phyloP scores from a whole-genome alignment of 2,113 vertebrate genomes.

The Ceyx margarethae region DNA sequence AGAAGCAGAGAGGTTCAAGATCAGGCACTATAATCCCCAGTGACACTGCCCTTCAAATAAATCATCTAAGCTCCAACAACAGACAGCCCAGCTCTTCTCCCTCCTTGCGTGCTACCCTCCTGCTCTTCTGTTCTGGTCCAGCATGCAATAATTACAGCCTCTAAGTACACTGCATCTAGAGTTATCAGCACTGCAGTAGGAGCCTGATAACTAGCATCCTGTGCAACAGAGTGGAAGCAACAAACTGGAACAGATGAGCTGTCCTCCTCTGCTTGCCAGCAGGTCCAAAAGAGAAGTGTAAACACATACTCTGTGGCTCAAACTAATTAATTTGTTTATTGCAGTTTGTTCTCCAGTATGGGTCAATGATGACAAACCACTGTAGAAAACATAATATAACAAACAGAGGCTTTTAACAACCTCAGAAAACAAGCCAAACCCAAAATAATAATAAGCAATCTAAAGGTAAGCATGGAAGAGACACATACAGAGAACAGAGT shows the following conservation, averaged over 20 bases:
- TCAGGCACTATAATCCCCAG: neutral
- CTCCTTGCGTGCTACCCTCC: neutral
- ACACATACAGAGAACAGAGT: neutral
- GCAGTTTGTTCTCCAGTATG: neutral
- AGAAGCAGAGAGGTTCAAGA: neutral
- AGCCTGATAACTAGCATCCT: neutral
- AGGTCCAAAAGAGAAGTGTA: neutral
- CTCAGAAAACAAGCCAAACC: neutral
- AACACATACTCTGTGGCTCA: conserved; percentile 16
- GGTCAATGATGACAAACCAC: conserved; percentile 16
- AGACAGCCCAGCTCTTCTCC: neutral
- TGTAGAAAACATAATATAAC: conserved; percentile 10
- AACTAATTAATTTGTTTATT: conserved; percentile 48
- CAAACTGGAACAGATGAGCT: conserved; percentile 34
- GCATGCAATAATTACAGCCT: neutral
- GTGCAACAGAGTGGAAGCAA: neutral
- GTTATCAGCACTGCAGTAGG: neutral
- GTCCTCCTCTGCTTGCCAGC: conserved; percentile 22
- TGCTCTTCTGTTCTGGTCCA: neutral
- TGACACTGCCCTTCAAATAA: neutral
- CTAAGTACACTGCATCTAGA: neutral
- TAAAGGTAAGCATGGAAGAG: neutral
- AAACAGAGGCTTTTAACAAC: conserved; percentile 9
- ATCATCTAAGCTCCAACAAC: neutral
- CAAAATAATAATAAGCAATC: neutral